Conservation (phyloP, 2,113 vertebrate species). For the Lophura nycthemera region DNA sequence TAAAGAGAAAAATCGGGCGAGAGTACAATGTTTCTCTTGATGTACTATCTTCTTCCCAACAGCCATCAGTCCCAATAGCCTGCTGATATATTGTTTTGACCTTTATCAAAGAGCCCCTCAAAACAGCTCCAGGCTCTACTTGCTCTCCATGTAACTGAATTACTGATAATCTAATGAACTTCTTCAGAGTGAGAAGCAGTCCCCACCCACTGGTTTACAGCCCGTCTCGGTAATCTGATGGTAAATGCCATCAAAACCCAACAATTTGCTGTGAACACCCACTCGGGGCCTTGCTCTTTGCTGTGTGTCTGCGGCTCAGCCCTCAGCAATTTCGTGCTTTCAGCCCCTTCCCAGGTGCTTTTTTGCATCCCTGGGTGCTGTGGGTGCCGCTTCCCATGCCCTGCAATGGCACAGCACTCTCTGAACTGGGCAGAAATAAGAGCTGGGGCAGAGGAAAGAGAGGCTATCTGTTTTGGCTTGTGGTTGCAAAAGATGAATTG, state of each 20-base stretch:
- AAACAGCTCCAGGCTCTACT: constrained; percentile 43
- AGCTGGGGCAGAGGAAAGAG: neutral
- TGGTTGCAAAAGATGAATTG: neutral
- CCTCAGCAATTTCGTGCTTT: neutral
- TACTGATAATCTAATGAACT: constrained; percentile 69
- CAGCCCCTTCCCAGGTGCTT: neutral
- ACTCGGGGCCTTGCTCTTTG: constrained; percentile 6
- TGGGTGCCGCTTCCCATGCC: neutral
- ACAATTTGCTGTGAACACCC: constrained; percentile 32
- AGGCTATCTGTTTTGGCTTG: neutral
- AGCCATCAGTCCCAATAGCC: neutral
- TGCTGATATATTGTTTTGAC: neutral
- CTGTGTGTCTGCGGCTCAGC: neutral
- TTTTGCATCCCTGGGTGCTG: neutral
- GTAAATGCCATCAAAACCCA: constrained; percentile 49
- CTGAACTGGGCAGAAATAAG: neutral
- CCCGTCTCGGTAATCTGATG: constrained; percentile 21
- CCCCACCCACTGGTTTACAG: constrained; percentile 55
- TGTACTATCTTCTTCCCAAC: neutral
- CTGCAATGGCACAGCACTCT: neutral
- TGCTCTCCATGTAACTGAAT: constrained; percentile 49
- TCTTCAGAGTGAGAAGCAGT: constrained; percentile 38
- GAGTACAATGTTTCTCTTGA: neutral
- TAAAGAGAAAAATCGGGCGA: neutral
- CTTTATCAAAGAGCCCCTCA: constrained; percentile 49